Base-by-base conservation (phyloP, 2,797 vertebrate genomes). In the Prunella strophiata region DNA sequence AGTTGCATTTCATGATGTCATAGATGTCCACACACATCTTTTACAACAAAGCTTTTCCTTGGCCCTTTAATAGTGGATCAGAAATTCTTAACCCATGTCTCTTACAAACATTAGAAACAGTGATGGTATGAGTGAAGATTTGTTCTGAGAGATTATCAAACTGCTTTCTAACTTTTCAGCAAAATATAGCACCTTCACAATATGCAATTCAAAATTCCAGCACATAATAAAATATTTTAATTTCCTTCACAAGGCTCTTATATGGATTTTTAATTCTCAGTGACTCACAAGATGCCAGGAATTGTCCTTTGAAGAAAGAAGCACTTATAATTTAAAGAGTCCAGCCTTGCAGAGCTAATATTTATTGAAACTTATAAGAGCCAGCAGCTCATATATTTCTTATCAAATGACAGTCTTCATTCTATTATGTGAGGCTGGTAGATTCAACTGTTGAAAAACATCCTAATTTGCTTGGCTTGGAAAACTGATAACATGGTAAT, bases 191-290 rank as follows among this genome's bases (percentile, higher is more conserved):
- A n/a, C 16, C 7, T 91, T 91, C 48, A 59, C 26, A 85, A 68
- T 16, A 32, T 40, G 16, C 38, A 83, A 66, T 81, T 92, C 52
- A 79, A 59, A 63, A 43, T 80, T 89, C 80, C 65, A 67, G 43
- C 74, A 65, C 74, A 43, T 74, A 83, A 91, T 88, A 78, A 94
- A 88, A 88, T 88, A 84, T 70, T 93, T 92, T 72, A 6, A 87
- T 91, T 95, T 91, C 43, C 50, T 88, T 88, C 61, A 57, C 29
- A 89, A 85, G 27, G 22, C 16, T 93, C 22, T 83, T 73, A 27
- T 16, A 72, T 72, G 55, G 45, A 68, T 85, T 40, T 84, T 81
- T 92, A 76, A 86, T 84, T 76, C 38, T 84, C 51, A 89, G 59
- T 87, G 67, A 85, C 30, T 76, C 55, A 70, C 0, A 0, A 74